A percentile compares a stretch with the other conserved stretches of the same genome.
Evolutionary conservation across 2,888 invertebrate genomes (phyloP).

Genomic region (Elysia crispata): DNA sequence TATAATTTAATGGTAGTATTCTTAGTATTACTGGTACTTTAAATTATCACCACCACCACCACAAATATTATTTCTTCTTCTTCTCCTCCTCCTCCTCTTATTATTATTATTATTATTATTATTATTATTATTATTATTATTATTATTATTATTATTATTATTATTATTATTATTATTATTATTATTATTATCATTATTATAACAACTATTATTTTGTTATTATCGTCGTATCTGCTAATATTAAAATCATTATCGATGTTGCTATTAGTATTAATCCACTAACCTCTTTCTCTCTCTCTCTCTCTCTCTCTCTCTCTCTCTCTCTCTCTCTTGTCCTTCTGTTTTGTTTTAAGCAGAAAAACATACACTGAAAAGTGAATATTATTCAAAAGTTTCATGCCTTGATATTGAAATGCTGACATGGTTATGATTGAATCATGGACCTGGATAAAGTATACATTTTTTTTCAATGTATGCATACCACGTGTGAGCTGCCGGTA

Average conservation of each 20-base stretch:
- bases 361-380: no score
- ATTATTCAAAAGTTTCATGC: no score
- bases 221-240: background rate
- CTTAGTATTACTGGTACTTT: background rate
- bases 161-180: slow-evolving; percentile 17
- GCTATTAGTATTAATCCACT: background rate
- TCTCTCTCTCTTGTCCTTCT: background rate
- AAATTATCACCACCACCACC: background rate
- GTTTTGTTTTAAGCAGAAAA: no score
- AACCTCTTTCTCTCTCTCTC: background rate
- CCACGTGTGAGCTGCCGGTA: no score
- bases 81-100: no score
- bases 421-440: no score
- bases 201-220: slow-evolving; percentile 10
- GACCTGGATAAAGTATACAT: no score
- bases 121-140: slow-evolving; percentile 28
- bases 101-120: slow-evolving; percentile 28
- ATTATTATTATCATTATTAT: slow-evolving; percentile 24
- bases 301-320: background rate
- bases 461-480: background rate
- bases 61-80: no score
- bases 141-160: slow-evolving; percentile 28
- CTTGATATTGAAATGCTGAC: no score
- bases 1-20: background rate
- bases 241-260: background rate